Conservation (phyloP, 1,140 invertebrate species). For the Zophobas atratus region DNA sequence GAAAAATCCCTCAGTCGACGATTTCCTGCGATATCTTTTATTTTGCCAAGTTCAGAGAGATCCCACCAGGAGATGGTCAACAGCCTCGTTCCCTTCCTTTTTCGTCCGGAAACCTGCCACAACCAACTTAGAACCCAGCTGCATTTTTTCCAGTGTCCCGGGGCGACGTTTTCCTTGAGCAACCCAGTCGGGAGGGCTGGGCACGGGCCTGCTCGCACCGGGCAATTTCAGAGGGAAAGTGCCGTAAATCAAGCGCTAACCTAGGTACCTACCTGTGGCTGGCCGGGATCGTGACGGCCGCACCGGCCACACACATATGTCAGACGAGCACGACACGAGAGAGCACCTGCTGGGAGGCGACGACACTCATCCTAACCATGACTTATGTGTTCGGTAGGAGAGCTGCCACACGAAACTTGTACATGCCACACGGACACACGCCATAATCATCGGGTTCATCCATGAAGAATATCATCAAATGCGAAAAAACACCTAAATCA, state of each 20-base stretch:
- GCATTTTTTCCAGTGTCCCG: too few relatives aligned
- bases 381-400: constrained; percentile 52
- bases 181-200: too few relatives aligned
- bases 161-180: too few relatives aligned
- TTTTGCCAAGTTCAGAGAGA: too few relatives aligned
- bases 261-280: constrained; percentile 42
- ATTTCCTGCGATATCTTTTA: too few relatives aligned
- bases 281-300: constrained; percentile 52
- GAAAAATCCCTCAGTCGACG: too few relatives aligned
- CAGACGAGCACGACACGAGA: constrained; percentile 54
- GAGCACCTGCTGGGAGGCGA: constrained; percentile 61
- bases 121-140: too few relatives aligned
- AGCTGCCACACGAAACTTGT: constrained; percentile 24
- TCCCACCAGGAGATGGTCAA: too few relatives aligned
- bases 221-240: constrained; percentile 30
- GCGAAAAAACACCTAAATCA: too few relatives aligned
- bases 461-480: too few relatives aligned
- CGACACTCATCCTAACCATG: constrained; percentile 58
- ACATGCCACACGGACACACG: not conserved
- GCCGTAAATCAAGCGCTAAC: constrained; percentile 39
- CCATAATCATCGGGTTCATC: not conserved
- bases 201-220: not conserved
- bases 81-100: too few relatives aligned
- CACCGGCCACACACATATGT: constrained; percentile 59
- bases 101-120: too few relatives aligned